Base-by-base conservation (phyloP, 1,140 invertebrate genomes). In the Daktulosphaira vitifoliae region DNA sequence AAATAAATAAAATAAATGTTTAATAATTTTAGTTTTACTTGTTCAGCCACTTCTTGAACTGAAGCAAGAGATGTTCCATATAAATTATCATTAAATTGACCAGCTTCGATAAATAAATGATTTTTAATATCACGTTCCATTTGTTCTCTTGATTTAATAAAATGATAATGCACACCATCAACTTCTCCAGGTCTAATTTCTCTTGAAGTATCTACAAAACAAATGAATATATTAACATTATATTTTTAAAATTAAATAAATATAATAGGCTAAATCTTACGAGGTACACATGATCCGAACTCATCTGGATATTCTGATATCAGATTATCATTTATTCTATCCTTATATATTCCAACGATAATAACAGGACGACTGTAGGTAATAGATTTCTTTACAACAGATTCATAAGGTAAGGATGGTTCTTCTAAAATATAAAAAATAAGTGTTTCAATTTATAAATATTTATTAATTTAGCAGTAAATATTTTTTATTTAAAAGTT, bases 51-150 rank as follows among this genome's bases (percentile, higher is more conserved):
- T 78, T 98, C 92, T 74, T 88, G 82, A 9, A 99, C 95, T 62
- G 93, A 95, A 42, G 92, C 90, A 22, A 99, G 92, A 68, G 93
- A 97, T 25, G 96, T 99, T 26, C 97, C 97, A 75, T 99, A 99
- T 67, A 99, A 81, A 78, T 99, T 99, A 71, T 98, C 94, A 79
- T 98, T 98, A 78, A 98, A 99, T 78, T 99, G 95, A 53, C 97
- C 97, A 59, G 97, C 96, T 79, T 99, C 97, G 70, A 99, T 99
- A 78, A 99, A 99, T 71, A 98, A 76, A 77, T 99, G 95, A 78
- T 96, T 96, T 76, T 97, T 92, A 71, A 99, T 98, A 76, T 99
- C 96, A 70, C 84, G 82, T 78, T 99, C 95, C 97, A 99, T 99
- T 80, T 98, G 91, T 74, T 98, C 95, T 69, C 94, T 81, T 5